Conservation (phyloP, 2,797 vertebrate species). For the Pteropus rufus region DNA sequence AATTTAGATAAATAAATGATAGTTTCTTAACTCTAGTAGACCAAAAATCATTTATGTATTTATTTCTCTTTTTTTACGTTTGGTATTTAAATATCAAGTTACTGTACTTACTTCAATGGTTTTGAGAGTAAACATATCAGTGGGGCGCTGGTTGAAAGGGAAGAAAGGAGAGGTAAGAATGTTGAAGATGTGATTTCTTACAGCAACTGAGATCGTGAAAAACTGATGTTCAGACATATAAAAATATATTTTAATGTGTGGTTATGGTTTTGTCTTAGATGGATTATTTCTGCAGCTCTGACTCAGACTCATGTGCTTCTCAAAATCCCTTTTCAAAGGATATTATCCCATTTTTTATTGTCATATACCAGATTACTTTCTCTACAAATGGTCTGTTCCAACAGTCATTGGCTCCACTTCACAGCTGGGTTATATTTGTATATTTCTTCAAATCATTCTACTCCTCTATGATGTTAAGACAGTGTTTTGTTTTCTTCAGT, state of each 20-base stretch:
- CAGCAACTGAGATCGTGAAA: not conserved
- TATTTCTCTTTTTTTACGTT: not conserved
- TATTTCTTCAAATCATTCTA: not conserved
- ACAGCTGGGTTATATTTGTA: not conserved
- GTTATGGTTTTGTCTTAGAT: not conserved
- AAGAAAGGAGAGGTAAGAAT: not conserved
- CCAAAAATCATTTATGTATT: slow-evolving; percentile 14
- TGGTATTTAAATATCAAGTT: slow-evolving; percentile 47
- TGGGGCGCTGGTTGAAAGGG: not conserved
- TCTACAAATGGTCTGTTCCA: not conserved
- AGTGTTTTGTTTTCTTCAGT: not conserved
- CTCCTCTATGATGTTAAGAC: not conserved
- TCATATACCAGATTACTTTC: not conserved
- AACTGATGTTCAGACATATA: not conserved
- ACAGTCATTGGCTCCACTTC: not conserved
- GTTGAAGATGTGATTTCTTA: slow-evolving; percentile 6
- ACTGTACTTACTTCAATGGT: not conserved
- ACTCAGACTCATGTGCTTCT: slow-evolving; percentile 40
- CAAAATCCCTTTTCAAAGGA: not conserved
- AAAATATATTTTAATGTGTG: slow-evolving; percentile 36
- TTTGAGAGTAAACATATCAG: slow-evolving; percentile 9
- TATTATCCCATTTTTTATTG: not conserved
- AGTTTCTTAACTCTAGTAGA: slow-evolving; percentile 20
- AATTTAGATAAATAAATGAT: slow-evolving; percentile 68
- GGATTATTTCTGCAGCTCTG: slow-evolving; percentile 30